Evolutionary conservation across 2,113 vertebrate species (phyloP), one percentile per base, ranked within the genome.

Genomic region (Sphaerodactylus townsendi): DNA sequence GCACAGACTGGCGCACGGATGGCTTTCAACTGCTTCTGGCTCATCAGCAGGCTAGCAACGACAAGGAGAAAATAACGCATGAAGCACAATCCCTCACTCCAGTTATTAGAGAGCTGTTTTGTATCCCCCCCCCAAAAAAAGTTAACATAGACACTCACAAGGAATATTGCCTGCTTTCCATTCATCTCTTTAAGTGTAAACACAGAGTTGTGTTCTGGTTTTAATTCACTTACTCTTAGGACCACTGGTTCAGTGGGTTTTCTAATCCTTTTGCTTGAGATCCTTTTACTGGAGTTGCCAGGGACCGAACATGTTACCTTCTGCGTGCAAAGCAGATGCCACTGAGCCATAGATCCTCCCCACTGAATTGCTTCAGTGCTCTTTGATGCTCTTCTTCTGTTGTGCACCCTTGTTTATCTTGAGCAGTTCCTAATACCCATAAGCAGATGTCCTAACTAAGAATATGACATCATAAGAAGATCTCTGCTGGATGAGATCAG

Each of bases 1-100:
- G 73, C 33, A 10, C 4, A 5, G 23, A 73, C 8, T 44, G 78
- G 37, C 28, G 0, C 28, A 5, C 9, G 44, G 25, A 46, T 44
- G 82, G 23, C n/a, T 90, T 84, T 69, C 28, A 39, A 25, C 71
- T 80, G 53, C 84, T 59, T 62, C 71, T 10, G 30, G 66, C 44
- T 82, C 39, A 28, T 75, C 80, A 86, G 2, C 11, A 73, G 70
- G 28, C 41, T 14, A 79, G 5, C 77, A 10, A 70, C 72, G 82
- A 25, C 75, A 72, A 14, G 68, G 44, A 62, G 14, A 48, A 59
- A 17, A 37, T 30, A 30, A 23, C 5, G 15, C 30, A 1, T 14
- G 6, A 59, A 77, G 17, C 3, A 17, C 48, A 69, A 10, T 3
- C 19, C 6, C 30, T 77, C 2, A 7, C 8, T 56, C 59, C 30